Conservation (phyloP, 2,113 vertebrate genomes). For the Propithecus coquereli region DNA sequence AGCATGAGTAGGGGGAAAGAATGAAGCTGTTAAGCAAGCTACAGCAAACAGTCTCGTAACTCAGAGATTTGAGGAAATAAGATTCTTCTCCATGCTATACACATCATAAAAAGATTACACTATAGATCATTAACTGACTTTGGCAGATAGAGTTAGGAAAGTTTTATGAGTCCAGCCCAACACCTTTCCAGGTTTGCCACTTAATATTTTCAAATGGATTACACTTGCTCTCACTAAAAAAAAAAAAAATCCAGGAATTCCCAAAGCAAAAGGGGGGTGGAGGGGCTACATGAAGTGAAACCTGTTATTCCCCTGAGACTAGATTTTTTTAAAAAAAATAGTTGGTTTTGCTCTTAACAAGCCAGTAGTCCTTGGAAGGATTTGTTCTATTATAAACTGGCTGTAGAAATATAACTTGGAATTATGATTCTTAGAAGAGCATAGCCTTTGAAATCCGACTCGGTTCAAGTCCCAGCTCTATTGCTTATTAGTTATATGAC, state of each 20-base stretch:
- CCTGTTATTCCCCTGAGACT: neutral
- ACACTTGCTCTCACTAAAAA: neutral
- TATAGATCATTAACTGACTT: neutral
- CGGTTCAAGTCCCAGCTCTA: neutral
- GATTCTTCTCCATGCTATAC: neutral
- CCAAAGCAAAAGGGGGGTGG: neutral
- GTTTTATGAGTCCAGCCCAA: neutral
- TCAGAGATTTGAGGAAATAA: neutral
- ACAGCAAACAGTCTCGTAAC: neutral
- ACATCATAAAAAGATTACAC: neutral
- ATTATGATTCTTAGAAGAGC: neutral
- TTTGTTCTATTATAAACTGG: neutral
- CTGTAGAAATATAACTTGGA: neutral
- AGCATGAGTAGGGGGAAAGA: neutral
- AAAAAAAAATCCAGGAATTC: neutral
- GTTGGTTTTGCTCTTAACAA: constrained; percentile 3
- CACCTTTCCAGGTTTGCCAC: neutral
- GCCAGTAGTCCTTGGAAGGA: neutral
- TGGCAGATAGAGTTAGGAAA: neutral
- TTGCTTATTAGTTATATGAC: neutral
- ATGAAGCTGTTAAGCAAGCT: neutral
- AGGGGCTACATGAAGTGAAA: neutral
- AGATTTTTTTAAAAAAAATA: neutral
- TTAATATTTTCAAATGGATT: constrained; percentile 3
- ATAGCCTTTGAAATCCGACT: neutral